Evolutionary conservation across 2,113 vertebrate species (phyloP).

Genomic region (Helogale parvula): DNA sequence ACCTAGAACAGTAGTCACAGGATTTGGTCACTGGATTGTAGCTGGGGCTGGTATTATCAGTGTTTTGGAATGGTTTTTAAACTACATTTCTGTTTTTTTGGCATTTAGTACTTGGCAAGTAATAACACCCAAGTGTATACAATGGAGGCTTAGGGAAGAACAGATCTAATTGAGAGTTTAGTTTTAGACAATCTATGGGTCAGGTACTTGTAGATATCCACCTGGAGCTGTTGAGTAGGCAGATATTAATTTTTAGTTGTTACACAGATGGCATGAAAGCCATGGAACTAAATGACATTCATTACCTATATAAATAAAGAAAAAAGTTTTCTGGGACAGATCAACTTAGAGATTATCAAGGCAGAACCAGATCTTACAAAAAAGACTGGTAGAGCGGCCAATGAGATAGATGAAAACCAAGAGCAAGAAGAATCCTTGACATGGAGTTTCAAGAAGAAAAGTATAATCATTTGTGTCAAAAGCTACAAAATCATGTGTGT

Average conservation of each 20-base stretch:
- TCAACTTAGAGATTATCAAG: neutral
- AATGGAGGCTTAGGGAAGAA: neutral
- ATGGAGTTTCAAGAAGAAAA: neutral
- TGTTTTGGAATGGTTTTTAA: constrained; percentile 83
- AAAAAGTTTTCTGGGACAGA: neutral
- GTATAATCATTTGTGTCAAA: neutral
- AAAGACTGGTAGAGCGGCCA: neutral
- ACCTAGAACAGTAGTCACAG: neutral
- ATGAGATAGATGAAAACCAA: neutral
- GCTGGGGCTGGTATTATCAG: constrained; percentile 66
- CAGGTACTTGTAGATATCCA: neutral
- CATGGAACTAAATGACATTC: neutral
- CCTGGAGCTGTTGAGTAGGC: neutral
- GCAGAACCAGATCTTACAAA: neutral
- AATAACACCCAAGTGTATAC: neutral
- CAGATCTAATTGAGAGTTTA: neutral
- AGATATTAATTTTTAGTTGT: neutral
- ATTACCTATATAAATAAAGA: neutral
- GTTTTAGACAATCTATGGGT: neutral
- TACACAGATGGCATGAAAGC: neutral
- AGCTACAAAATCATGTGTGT: neutral
- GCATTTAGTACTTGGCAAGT: neutral
- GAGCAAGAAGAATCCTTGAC: neutral
- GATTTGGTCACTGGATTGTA: constrained; percentile 62
- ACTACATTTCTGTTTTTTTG: neutral